Conservation (phyloP, 2,113 vertebrate genomes). For the Hippopotamus amphibius region DNA sequence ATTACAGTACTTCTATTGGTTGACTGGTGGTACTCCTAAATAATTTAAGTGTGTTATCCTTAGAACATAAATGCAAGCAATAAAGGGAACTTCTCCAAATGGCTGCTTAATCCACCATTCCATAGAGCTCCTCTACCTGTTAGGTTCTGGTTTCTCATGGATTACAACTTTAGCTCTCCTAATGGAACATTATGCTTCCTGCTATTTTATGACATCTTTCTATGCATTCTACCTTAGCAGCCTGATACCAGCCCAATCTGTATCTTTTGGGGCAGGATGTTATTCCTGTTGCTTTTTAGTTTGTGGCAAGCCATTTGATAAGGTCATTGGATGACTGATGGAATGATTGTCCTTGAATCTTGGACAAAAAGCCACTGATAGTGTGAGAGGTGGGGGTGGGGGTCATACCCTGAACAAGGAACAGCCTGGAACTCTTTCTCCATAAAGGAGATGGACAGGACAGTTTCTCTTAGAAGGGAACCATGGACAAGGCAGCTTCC, state of each 20-base stretch:
- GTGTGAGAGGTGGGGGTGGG: background rate
- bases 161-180: background rate
- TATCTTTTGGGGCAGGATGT: background rate
- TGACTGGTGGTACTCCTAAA: background rate
- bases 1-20: background rate
- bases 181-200: background rate
- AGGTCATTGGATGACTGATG: background rate
- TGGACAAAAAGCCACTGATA: background rate
- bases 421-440: background rate
- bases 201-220: background rate
- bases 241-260: background rate
- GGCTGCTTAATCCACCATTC: background rate
- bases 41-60: background rate
- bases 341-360: background rate
- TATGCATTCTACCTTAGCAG: background rate
- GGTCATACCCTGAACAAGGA: background rate
- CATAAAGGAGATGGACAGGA: background rate
- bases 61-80: constrained; percentile 2
- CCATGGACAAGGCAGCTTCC: background rate
- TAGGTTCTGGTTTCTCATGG: background rate
- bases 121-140: background rate
- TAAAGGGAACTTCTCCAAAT: background rate
- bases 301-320: background rate
- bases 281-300: background rate
- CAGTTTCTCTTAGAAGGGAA: background rate